Percentiles rank a stretch among this genome's conserved stretches.
Evolutionary conservation across 2,113 vertebrate species (phyloP).

Genomic region (Bettongia penicillata): DNA sequence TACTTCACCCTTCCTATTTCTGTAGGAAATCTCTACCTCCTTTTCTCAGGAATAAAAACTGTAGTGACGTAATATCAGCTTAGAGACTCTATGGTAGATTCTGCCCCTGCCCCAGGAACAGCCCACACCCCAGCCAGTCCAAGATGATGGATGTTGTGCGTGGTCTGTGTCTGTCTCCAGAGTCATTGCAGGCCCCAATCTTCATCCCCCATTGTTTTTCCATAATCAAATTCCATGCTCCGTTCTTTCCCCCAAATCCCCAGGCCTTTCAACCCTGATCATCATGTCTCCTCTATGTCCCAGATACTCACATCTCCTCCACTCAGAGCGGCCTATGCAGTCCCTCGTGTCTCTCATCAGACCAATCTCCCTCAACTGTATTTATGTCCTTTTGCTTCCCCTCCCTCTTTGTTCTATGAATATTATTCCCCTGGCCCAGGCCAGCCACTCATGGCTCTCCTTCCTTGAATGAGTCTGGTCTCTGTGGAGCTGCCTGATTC

Average conservation of each 20-base stretch:
- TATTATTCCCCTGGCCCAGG: background rate
- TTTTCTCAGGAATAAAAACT: background rate
- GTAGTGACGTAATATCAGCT: background rate
- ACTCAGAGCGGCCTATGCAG: background rate
- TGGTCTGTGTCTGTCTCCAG: background rate
- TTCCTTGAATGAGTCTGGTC: background rate
- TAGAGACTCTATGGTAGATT: background rate
- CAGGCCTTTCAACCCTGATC: constrained; percentile 1
- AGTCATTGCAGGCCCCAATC: background rate
- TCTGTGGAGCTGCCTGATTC: background rate
- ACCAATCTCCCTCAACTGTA: background rate
- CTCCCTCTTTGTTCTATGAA: background rate
- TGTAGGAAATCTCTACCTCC: background rate
- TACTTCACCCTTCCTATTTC: background rate
- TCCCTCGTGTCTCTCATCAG: background rate
- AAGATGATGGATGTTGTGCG: background rate
- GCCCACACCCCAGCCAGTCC: background rate
- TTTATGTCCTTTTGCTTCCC: background rate
- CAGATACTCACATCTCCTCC: background rate
- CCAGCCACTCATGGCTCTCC: background rate
- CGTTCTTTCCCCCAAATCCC: background rate
- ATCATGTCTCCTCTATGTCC: background rate
- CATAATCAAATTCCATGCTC: background rate
- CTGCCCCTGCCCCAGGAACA: background rate
- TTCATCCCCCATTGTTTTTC: background rate